Evolutionary conservation across 2,888 invertebrate species (phyloP), one percentile per base, ranked within the genome.

Genomic region (Oxytorus armatus): DNA sequence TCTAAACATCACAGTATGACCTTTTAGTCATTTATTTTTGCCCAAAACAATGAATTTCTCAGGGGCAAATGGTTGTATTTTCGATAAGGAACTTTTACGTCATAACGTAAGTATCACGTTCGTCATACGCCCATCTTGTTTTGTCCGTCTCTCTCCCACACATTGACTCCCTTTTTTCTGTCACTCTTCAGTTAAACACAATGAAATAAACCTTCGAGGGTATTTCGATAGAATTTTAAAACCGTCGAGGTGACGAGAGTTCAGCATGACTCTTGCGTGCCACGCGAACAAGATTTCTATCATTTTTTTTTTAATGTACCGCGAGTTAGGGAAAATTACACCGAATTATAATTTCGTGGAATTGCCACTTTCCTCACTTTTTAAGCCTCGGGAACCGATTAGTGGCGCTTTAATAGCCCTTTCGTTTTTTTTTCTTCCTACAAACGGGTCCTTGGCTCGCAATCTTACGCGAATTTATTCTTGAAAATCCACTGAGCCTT

Each of bases 321-420:
- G 36, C 51, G n/a, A n/a, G 59, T 73, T 44, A 39, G 33, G 59
- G 66, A 66, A 59, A 72, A 66, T 66, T 59, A 66, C 44, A 4
- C 29, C 29, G 5, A 36, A 61, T 77, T 63, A 55, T 70, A 70
- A 59, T 78, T 72, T 61, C 29, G 66, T 51, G 14, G 51, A 66
- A 39, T 59, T 25, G 29, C 18, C 44, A n/a, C 36, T 42, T 69
- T 59, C 39, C 18, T n/a, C 44, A n/a, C 36, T 42, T 69, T 39
- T 7, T 36, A 11, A 53, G 53, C 25, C 23, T 5, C 21, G 16
- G 5, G 36, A 66, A 66, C 51, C 21, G 23, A 3, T 66, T n/a
- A 23, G 36, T 18, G 33, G 23, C 23, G 36, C 21, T 14, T 10
- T 21, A 51, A 36, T 25, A 39, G 16, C n/a, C 21, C 51, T 23